Conservation (phyloP, 2,888 invertebrate species). For the Thumatha senex region DNA sequence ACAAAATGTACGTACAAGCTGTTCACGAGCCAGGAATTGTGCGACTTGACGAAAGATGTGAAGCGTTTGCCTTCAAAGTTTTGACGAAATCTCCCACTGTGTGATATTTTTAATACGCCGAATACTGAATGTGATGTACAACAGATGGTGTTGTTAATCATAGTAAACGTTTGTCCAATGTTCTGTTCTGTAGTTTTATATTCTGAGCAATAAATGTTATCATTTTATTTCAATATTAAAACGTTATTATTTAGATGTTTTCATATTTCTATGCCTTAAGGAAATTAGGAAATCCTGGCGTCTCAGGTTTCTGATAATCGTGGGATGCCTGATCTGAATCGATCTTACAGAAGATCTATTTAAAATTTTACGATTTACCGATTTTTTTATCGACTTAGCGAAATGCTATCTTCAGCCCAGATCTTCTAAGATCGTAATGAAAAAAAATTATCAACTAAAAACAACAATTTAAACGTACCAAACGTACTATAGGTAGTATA, state of each 20-base stretch:
- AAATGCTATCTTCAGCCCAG: too few species aligned
- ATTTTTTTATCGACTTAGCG: too few species aligned
- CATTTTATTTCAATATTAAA: neutral
- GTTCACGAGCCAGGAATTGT: constrained; percentile 15
- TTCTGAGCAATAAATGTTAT: constrained; percentile 5
- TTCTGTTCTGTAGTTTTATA: too few species aligned
- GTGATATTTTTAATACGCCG: constrained; percentile 26
- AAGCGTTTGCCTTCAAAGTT: constrained; percentile 17
- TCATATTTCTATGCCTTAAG: neutral
- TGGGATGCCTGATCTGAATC: too few species aligned
- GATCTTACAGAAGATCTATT: too few species aligned
- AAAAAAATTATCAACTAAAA: too few species aligned
- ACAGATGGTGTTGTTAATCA: constrained; percentile 22
- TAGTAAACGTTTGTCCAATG: constrained; percentile 15
- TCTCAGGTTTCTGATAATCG: too few species aligned
- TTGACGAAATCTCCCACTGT: constrained; percentile 27
- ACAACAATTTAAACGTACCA: too few species aligned
- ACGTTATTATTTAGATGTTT: neutral
- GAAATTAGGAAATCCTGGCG: too few species aligned
- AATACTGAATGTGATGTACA: constrained; percentile 10
- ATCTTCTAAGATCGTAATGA: too few species aligned
- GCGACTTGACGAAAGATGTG: constrained; percentile 24
- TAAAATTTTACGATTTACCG: too few species aligned
- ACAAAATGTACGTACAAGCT: constrained; percentile 10
- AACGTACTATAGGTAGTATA: too few species aligned